phyloP scores from a whole-genome alignment of 2,113 vertebrate genomes.

The Gavialis gangeticus region DNA sequence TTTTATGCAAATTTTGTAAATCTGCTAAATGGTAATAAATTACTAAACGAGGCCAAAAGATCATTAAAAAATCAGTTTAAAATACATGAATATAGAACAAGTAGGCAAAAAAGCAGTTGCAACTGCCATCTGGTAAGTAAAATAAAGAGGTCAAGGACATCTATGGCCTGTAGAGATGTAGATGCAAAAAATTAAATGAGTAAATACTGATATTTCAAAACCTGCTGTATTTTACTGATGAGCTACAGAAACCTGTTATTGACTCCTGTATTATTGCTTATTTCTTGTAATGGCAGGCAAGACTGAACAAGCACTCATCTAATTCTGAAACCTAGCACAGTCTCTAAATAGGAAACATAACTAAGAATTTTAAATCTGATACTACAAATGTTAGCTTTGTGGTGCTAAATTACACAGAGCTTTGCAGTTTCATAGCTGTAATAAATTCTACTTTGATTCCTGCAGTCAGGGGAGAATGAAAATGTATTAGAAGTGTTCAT shows the following conservation, averaged over 20 bases:
- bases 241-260: constrained; percentile 30
- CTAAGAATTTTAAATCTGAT: constrained; percentile 8
- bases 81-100: constrained; percentile 53
- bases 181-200: constrained; percentile 30
- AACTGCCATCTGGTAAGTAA: constrained; percentile 64
- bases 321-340: constrained; percentile 52
- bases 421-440: constrained; percentile 10
- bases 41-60: constrained; percentile 27
- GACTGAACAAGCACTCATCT: constrained; percentile 30
- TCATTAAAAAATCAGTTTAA: constrained; percentile 53
- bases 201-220: constrained; percentile 56
- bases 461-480: constrained; percentile 42
- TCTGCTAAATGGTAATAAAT: constrained; percentile 53
- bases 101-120: constrained; percentile 53
- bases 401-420: constrained; percentile 30
- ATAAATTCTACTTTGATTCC: constrained; percentile 19
- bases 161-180: constrained; percentile 54
- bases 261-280: constrained; percentile 51
- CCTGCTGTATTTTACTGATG: constrained; percentile 55
- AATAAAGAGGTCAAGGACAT: constrained; percentile 55
- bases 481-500: constrained; percentile 55
- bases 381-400: constrained; percentile 19
- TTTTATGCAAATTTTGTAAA: constrained; percentile 44
- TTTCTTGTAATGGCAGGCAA: constrained; percentile 34
- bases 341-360: constrained; percentile 46